Percentiles rank a stretch among this genome's conserved stretches.
Evolutionary conservation across 2,113 vertebrate genomes (phyloP).

Genomic region (Macaca fascicularis): DNA sequence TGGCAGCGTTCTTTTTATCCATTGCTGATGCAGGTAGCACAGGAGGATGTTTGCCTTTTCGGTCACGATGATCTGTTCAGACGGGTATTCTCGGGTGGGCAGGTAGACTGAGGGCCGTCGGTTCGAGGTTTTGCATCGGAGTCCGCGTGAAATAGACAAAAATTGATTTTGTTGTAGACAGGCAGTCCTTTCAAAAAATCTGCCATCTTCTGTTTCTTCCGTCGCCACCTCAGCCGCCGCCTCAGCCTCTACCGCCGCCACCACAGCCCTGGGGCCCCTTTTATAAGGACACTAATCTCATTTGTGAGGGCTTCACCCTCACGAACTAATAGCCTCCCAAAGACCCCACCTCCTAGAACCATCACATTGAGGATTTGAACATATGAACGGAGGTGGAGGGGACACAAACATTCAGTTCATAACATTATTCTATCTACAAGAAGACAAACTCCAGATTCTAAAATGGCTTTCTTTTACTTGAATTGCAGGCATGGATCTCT

Average conservation of each 20-base stretch:
- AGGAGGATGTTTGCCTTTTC: constrained; percentile 97
- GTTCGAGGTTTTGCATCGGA: too few species aligned
- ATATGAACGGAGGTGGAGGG: neutral
- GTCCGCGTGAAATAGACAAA: too few species aligned
- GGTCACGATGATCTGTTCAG: constrained; percentile 90
- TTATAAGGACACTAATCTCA: neutral
- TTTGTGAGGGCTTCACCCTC: neutral
- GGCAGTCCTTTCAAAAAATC: too few species aligned
- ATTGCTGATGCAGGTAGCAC: constrained; percentile 96
- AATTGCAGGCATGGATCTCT: neutral
- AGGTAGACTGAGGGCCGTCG: too few species aligned
- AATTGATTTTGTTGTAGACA: too few species aligned
- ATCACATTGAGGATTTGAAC: neutral
- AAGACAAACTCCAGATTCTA: neutral
- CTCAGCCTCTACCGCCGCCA: too few species aligned
- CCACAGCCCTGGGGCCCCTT: neutral
- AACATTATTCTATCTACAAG: neutral
- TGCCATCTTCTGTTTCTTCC: too few species aligned
- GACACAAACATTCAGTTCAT: neutral
- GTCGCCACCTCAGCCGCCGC: too few species aligned
- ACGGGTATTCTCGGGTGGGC: too few species aligned
- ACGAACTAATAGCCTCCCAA: neutral
- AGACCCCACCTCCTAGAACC: neutral
- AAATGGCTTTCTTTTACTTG: neutral
- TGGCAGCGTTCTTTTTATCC: constrained; percentile 97